Evolutionary conservation across 2,888 invertebrate species (phyloP), one percentile per base, ranked within the genome.

Genomic region (Oscheius sp.): DNA sequence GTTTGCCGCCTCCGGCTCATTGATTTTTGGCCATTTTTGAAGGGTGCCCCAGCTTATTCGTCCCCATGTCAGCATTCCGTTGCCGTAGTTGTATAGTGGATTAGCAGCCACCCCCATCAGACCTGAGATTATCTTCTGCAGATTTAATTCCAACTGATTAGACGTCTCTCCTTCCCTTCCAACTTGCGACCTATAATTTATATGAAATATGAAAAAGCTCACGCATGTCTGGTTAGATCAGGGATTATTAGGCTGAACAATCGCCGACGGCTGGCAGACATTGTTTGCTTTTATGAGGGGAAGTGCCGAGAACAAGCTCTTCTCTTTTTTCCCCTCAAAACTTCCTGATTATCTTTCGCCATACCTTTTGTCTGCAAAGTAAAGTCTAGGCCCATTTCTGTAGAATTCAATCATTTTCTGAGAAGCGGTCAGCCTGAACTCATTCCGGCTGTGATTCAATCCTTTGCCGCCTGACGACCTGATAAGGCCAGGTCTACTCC

Each of bases 11-110:
- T n/a, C 43, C 45, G 16, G 21, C 61, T 43, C 27, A 61, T 61
- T 61, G 61, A 61, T 61, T 61, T 61, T 29, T 61, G 61, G 35
- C 18, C 41, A 61, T 61, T 61, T 61, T 61, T 61, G 61, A 58
- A 58, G 58, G 27, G 29, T 29, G n/a, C 25, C 55, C 18, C 55
- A 23, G 27, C 58, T 29, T 58, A 29, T 58, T 27, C 58, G n/a
- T n/a, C n/a, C 27, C 58, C 27, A 29, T 58, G 29, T 49, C 49
- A 35, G 35, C 35, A 35, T 35, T 35, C 35, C 35, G 35, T 35
- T 35, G 35, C 35, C 35, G 35, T 35, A 35, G 35, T 35, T 49
- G 18, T 49, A 49, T 49, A 49, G 49, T 49, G 49, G 49, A 49
- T 49, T 49, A 16, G 18, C 9, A 35, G 35, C 35, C 35, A 35